Evolutionary conservation across 2,797 vertebrate genomes (phyloP).

Genomic region (Crocodylus rhombifer): DNA sequence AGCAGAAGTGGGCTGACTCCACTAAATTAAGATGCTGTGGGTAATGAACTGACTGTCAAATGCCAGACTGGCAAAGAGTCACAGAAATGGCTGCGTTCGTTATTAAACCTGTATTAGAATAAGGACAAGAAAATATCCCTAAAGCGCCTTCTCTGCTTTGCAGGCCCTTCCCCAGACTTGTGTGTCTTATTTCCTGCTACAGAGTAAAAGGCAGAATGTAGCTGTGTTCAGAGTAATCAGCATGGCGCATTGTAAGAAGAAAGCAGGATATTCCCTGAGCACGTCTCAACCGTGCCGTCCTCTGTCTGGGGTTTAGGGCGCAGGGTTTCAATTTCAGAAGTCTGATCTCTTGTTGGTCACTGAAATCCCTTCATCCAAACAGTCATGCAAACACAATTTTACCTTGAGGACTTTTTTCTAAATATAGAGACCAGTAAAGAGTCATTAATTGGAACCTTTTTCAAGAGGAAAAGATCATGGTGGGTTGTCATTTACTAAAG

Average conservation of each 20-base stretch:
- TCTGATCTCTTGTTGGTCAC: background rate
- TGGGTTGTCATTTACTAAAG: constrained; percentile 45
- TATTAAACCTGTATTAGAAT: background rate
- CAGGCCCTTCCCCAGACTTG: background rate
- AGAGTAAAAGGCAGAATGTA: background rate
- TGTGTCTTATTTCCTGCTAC: background rate
- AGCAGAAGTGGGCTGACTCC: background rate
- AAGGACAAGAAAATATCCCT: background rate
- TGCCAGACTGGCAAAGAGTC: background rate
- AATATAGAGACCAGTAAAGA: constrained; percentile 17
- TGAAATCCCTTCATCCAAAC: background rate
- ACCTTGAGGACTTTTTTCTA: background rate
- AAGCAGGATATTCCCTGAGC: rapidly evolving
- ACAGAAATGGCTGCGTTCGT: background rate
- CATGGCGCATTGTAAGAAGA: background rate
- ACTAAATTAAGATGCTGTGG: background rate
- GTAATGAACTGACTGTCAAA: background rate
- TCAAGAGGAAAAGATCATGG: constrained; percentile 18
- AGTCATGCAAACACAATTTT: background rate
- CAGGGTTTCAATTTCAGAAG: background rate
- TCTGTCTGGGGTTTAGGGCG: background rate
- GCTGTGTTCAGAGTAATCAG: background rate
- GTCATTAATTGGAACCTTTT: background rate
- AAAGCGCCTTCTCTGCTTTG: background rate
- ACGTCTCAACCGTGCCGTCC: background rate